These are phyloP conservation scores for Kryphioiulus occultus DNA, from an alignment of 2,888 invertebrate species.

Conservation along the genomic window DNA sequence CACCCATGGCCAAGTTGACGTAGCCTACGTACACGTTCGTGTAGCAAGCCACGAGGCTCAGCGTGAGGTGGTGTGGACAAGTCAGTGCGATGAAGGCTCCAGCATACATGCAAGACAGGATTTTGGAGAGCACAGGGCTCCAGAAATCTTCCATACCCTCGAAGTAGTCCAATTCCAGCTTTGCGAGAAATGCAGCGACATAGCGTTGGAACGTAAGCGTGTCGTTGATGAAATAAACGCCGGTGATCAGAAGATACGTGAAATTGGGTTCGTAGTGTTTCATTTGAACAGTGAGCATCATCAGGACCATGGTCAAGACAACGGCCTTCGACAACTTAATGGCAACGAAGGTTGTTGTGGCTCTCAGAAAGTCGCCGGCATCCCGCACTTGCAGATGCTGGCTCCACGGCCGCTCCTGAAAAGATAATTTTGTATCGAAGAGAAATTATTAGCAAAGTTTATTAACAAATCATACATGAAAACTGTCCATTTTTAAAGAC, in stretches of 20 bases:
- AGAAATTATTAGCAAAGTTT: neutral
- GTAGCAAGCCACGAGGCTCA: constrained; percentile 24
- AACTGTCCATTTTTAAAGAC: neutral
- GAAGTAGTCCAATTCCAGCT: neutral
- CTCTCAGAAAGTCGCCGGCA: neutral
- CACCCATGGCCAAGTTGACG: neutral
- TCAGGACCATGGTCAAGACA: constrained; percentile 29
- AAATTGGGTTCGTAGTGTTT: constrained; percentile 35
- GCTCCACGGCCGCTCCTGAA: constrained; percentile 43
- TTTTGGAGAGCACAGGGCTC: neutral
- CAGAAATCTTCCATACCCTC: constrained; percentile 42
- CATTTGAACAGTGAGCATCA: constrained; percentile 22
- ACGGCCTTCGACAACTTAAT: neutral
- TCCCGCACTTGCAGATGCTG: neutral
- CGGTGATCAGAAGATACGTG: constrained; percentile 19
- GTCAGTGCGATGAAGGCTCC: neutral
- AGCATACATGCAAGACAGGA: neutral
- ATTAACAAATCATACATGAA: neutral
- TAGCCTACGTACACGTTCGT: constrained; percentile 27
- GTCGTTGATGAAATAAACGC: constrained; percentile 27
- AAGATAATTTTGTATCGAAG: neutral
- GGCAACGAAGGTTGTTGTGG: neutral
- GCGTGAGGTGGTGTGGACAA: neutral
- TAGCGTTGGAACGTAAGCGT: neutral
- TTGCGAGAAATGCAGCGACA: neutral